Conservation (phyloP, 2,888 invertebrate species). For the Deroplatys truncata region DNA sequence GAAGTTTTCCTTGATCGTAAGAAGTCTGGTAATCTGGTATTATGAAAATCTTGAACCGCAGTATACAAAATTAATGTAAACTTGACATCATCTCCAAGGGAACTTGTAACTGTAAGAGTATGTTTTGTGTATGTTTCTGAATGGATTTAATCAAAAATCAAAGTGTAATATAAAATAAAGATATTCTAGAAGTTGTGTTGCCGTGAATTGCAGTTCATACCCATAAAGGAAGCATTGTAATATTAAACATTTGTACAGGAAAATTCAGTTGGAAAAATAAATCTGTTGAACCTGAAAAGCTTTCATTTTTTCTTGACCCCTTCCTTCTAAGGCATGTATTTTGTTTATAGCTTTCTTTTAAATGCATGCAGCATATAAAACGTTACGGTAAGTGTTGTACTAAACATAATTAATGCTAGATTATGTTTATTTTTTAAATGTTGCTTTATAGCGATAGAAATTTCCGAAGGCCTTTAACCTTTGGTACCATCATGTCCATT, state of each 20-base stretch:
- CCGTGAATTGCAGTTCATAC: not conserved
- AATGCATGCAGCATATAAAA: too few species aligned
- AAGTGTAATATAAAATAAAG: not conserved
- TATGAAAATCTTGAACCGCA: not conserved
- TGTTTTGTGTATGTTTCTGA: not conserved
- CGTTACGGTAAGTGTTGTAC: too few species aligned
- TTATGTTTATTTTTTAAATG: too few species aligned
- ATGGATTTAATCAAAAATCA: not conserved
- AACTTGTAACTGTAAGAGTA: not conserved
- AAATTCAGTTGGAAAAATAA: constrained; percentile 16
- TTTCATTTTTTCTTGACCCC: not conserved
- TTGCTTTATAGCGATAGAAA: too few species aligned
- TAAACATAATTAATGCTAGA: too few species aligned
- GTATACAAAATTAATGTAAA: not conserved
- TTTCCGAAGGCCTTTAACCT: too few species aligned
- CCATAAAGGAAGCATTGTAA: not conserved
- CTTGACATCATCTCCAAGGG: not conserved
- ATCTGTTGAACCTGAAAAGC: constrained; percentile 6
- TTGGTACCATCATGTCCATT: too few species aligned
- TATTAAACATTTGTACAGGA: constrained; percentile 12
- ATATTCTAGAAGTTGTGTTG: not conserved
- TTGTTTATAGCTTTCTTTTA: too few species aligned
- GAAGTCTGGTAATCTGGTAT: not conserved
- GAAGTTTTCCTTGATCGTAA: too few species aligned
- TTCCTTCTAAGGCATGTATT: not conserved